A percentile compares a stretch with the other conserved stretches of the same genome.
phyloP scores from a whole-genome alignment of 1,140 invertebrate genomes.

The Megalonaias nervosa region DNA sequence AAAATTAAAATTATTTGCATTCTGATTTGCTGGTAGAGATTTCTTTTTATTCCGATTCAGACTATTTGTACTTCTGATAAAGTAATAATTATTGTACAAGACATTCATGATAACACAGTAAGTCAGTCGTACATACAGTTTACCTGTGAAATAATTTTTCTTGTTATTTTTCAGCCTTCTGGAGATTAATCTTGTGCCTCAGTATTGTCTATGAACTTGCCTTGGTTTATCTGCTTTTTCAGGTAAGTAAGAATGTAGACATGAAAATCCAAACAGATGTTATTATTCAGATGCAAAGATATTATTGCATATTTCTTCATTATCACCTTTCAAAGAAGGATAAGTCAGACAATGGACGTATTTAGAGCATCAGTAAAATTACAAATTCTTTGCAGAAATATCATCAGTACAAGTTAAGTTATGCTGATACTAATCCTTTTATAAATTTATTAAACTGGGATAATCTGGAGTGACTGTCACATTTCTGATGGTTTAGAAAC shows the following conservation, averaged over 20 bases:
- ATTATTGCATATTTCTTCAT: background rate
- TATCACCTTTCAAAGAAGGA: background rate
- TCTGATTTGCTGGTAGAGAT: background rate
- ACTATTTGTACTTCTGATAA: background rate
- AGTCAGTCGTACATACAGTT: background rate
- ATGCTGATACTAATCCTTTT: no score
- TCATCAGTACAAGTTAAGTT: no score
- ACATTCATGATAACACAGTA: background rate
- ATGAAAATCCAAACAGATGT: background rate
- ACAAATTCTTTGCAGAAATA: no score
- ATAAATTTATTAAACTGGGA: no score
- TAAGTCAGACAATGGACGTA: no score
- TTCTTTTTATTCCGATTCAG: background rate
- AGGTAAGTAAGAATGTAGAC: conserved; percentile 67
- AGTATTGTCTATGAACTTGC: conserved; percentile 76
- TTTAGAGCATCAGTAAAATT: no score
- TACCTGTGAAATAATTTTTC: conserved; percentile 13
- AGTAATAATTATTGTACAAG: background rate
- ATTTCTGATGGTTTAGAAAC: no score
- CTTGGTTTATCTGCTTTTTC: conserved; percentile 77
- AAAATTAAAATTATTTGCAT: background rate
- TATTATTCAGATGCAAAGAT: background rate
- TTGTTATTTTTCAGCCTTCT: conserved; percentile 72
- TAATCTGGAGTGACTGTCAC: no score
- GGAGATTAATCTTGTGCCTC: conserved; percentile 76